Base-by-base conservation (phyloP, 1,140 invertebrate species). In the Kradibia gibbosae region DNA sequence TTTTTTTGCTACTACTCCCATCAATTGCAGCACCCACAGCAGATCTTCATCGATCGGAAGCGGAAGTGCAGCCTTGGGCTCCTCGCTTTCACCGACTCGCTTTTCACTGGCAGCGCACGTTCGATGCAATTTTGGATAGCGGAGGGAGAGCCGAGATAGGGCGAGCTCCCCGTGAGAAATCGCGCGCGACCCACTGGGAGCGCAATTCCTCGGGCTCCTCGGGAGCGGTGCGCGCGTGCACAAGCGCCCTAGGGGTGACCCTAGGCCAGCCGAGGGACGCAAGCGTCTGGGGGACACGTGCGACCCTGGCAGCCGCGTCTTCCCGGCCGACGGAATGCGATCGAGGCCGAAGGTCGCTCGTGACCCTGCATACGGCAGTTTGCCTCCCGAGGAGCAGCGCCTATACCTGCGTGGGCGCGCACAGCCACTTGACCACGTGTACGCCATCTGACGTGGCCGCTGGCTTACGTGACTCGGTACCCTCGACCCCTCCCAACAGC, bases 121-220 rank as follows among this genome's bases (percentile, higher is more conserved):
- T 50, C 55, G 42, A 62, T 73, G 25, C 55, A 73, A n/a, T 60
- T 22, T 42, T 73, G 73, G 70, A 62, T 31, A 80, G 39, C 22
- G n/a, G n/a, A n/a, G n/a, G n/a, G 0, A 76, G 48, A 42, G 34
- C 34, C 13, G 31, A 36, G 20, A 65, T 84, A 82, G 70, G 84
- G 85, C 87, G 88, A 88, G 89, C 88, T 89, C 89, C 87, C 88
- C 88, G 87, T 88, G 88, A 89, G 88, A 89, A 89, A 89, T 88
- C 86, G 88, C 86, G 82, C 82, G 10, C 10, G 22, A 82, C 83
- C 82, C 79, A 71, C 83, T n/a, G n/a, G n/a, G n/a, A n/a, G n/a
- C n/a, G n/a, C n/a, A n/a, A n/a, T n/a, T n/a, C n/a, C n/a, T n/a
- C n/a, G n/a, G n/a, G n/a, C n/a, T n/a, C n/a, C n/a, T n/a, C n/a